Conservation (phyloP, 2,113 vertebrate species). For the Jacana jacana region DNA sequence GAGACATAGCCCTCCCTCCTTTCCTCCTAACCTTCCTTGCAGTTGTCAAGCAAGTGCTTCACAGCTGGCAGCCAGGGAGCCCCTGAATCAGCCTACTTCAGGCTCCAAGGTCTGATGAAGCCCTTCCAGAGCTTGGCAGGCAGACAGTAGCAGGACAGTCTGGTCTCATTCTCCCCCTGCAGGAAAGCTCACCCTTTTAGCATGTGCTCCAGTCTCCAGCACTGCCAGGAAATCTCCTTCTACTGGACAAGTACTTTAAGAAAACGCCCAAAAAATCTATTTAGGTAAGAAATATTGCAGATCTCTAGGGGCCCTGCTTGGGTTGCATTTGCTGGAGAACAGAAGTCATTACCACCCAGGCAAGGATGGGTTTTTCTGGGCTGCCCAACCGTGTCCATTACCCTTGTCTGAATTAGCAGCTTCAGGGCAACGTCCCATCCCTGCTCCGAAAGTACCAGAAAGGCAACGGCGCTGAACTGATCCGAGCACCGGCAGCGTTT, state of each 20-base stretch:
- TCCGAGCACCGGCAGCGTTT: not conserved
- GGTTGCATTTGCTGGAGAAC: not conserved
- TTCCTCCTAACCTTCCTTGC: not conserved
- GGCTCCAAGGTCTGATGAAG: not conserved
- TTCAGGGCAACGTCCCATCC: not conserved
- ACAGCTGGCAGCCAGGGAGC: not conserved
- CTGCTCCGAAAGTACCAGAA: constrained; percentile 25
- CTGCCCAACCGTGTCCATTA: not conserved
- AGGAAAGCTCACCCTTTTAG: not conserved
- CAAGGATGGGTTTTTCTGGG: not conserved
- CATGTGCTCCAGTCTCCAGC: not conserved
- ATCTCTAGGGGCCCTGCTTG: not conserved
- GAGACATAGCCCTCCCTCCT: not conserved
- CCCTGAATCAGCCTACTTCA: not conserved
- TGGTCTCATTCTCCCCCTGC: not conserved
- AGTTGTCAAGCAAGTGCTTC: not conserved
- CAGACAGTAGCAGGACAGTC: not conserved
- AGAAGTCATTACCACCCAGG: not conserved
- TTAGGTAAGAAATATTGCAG: not conserved
- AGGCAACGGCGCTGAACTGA: not conserved
- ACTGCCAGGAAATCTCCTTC: not conserved
- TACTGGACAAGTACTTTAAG: not conserved
- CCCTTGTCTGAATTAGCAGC: constrained; percentile 13
- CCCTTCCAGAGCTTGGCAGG: not conserved
- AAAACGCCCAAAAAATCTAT: not conserved